Conservation (phyloP, 2,888 invertebrate species). For the Phytoseiulus persimilis region DNA sequence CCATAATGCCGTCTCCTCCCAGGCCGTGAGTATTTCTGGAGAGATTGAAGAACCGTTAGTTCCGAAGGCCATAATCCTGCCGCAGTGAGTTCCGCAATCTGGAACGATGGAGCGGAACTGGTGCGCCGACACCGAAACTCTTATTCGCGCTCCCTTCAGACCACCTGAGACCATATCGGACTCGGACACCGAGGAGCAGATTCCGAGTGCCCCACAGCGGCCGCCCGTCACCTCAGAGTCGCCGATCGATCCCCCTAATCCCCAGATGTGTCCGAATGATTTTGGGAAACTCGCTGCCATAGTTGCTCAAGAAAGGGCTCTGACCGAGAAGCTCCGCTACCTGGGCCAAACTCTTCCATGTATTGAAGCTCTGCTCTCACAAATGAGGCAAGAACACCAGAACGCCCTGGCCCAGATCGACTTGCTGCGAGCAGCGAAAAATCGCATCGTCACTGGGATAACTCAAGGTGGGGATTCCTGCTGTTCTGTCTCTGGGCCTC, state of each 20-base stretch:
- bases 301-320: not conserved
- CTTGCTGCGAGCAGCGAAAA: not conserved
- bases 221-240: not conserved
- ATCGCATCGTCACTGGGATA: not conserved
- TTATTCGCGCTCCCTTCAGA: not conserved
- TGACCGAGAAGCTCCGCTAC: slow-evolving; percentile 6
- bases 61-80: no score
- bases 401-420: not conserved
- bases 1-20: not conserved
- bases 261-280: not conserved
- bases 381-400: slow-evolving; percentile 11
- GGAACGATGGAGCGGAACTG: no score
- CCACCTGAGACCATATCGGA: slow-evolving; percentile 9
- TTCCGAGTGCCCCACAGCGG: not conserved
- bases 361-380: not conserved
- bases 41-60: not conserved
- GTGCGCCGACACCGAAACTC: no score
- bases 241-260: not conserved
- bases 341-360: slow-evolving; percentile 6
- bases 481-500: no score
- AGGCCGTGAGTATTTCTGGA: not conserved
- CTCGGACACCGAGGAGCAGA: not conserved
- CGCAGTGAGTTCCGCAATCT: no score
- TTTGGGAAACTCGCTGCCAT: not conserved
- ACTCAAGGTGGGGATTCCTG: not conserved